These are phyloP conservation scores for Progne subis DNA, from an alignment of 2,113 vertebrate genomes.

Conservation along the genomic window DNA sequence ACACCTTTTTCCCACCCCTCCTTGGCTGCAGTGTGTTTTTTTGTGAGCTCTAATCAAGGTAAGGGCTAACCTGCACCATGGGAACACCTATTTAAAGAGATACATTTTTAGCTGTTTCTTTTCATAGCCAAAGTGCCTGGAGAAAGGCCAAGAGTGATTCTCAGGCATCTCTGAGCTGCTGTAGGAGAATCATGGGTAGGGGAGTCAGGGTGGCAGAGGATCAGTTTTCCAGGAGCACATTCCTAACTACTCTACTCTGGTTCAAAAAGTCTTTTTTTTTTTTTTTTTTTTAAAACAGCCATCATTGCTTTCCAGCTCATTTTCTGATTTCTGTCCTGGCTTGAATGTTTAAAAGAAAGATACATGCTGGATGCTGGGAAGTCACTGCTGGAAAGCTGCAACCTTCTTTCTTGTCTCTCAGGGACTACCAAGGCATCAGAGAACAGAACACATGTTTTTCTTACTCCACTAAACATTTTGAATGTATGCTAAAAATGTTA, in stretches of 20 bases:
- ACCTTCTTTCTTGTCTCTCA: neutral
- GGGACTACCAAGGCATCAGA: neutral
- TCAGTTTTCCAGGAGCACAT: neutral
- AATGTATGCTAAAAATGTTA: slow-evolving; percentile 65
- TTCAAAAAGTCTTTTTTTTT: neutral
- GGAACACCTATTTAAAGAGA: neutral
- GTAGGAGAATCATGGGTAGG: neutral
- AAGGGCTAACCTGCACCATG: neutral
- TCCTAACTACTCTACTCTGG: neutral
- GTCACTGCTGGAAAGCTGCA: neutral
- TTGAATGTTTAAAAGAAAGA: neutral
- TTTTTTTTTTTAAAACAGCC: too few species aligned
- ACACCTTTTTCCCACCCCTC: neutral
- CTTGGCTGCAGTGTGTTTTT: neutral
- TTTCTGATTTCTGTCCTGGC: neutral
- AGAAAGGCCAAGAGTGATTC: neutral
- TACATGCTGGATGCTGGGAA: neutral
- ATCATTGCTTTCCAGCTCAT: neutral
- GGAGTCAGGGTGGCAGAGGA: neutral
- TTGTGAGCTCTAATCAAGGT: neutral
- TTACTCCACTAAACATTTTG: neutral
- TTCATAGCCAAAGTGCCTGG: neutral
- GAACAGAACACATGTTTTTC: neutral
- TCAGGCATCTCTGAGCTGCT: neutral
- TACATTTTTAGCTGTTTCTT: neutral